Evolutionary conservation across 2,113 vertebrate species (phyloP).

Genomic region (Coturnix japonica): DNA sequence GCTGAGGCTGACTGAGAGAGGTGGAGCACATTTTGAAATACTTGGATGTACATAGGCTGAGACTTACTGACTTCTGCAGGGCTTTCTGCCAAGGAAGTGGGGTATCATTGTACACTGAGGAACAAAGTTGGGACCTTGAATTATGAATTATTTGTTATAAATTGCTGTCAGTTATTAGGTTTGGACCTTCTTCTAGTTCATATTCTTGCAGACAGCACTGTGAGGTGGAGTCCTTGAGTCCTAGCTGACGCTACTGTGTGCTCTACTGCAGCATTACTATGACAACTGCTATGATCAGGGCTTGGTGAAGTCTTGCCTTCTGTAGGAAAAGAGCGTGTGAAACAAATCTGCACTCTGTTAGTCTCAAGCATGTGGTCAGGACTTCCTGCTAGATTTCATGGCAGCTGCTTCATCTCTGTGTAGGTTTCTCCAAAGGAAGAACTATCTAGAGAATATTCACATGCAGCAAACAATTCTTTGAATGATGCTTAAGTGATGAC

Average conservation of each 20-base stretch:
- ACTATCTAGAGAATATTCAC: conserved; percentile 36
- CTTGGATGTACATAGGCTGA: neutral
- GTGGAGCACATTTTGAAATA: neutral
- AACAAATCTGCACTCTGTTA: conserved; percentile 26
- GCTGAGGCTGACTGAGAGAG: neutral
- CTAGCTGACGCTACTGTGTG: neutral
- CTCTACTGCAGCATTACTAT: conserved; percentile 26
- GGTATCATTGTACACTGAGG: neutral
- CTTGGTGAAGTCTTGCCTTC: conserved; percentile 8
- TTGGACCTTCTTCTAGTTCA: neutral
- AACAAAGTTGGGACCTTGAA: neutral
- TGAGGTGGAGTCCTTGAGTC: neutral
- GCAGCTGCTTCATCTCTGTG: neutral
- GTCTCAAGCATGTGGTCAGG: neutral
- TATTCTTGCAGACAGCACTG: neutral
- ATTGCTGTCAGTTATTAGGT: neutral
- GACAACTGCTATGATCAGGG: conserved; percentile 13
- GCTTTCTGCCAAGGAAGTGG: neutral
- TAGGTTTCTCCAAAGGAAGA: conserved; percentile 29
- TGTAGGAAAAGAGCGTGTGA: neutral
- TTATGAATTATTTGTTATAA: neutral
- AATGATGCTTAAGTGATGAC: conserved; percentile 14
- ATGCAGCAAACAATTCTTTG: conserved; percentile 34
- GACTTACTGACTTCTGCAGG: neutral
- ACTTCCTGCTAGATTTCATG: conserved; percentile 16